Evolutionary conservation across 2,113 vertebrate genomes (phyloP).

Genomic region (Illadopsis cleaveri): DNA sequence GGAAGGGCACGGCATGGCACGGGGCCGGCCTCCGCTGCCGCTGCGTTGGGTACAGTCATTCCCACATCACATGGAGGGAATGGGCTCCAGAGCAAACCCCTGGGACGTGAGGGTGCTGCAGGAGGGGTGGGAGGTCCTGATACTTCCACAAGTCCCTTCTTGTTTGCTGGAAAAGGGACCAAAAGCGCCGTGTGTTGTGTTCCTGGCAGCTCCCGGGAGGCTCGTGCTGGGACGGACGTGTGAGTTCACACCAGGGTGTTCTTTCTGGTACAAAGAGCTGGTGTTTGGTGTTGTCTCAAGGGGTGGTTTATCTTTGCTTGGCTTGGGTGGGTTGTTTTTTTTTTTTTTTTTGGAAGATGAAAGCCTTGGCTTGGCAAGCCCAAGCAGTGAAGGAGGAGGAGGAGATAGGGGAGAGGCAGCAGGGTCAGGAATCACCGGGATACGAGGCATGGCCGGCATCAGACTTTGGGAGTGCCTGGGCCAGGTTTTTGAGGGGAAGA

Average conservation of each 20-base stretch:
- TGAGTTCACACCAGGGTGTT: background rate
- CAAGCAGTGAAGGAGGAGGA: background rate
- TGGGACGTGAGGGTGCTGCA: background rate
- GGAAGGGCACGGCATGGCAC: rapidly evolving
- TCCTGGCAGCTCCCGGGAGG: background rate
- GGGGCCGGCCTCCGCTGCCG: background rate
- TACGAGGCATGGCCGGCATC: rapidly evolving
- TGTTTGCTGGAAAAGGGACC: background rate
- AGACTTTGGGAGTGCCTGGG: background rate
- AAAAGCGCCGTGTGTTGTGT: background rate
- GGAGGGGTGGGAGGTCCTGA: rapidly evolving
- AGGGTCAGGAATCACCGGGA: background rate
- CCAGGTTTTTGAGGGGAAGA: background rate
- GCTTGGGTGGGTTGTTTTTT: background rate
- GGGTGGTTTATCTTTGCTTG: background rate
- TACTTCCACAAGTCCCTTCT: background rate
- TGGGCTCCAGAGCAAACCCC: background rate
- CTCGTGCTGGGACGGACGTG: background rate
- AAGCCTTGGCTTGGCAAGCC: background rate
- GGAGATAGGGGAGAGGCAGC: background rate
- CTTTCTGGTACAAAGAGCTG: background rate
- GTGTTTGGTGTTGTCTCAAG: background rate
- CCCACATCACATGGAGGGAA: rapidly evolving
- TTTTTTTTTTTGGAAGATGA: background rate
- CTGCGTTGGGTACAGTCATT: background rate